phyloP scores from a whole-genome alignment of 2,113 vertebrate species.

The Gallinago undulata region DNA sequence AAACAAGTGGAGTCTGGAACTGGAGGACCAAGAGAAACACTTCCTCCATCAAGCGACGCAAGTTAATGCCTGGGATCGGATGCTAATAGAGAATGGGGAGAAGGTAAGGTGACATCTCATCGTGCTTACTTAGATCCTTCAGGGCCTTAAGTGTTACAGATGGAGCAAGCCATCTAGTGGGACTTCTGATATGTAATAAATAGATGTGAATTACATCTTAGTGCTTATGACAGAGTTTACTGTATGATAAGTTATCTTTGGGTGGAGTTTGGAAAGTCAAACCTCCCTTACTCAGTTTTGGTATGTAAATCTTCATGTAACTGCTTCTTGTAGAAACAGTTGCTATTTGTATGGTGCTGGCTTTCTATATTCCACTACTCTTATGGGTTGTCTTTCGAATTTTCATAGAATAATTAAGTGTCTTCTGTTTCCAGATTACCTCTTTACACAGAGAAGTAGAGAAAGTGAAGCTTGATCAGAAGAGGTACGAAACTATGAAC shows the following conservation, averaged over 20 bases:
- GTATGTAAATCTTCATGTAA: too few relatives aligned
- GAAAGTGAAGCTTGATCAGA: constrained; percentile 97
- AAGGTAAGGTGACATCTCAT: constrained; percentile 64
- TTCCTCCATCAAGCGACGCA: constrained; percentile 96
- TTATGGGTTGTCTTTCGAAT: neutral
- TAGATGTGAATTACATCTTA: fast-evolving
- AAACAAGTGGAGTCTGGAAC: constrained; percentile 97
- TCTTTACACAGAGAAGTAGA: constrained; percentile 94
- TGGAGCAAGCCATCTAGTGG: neutral
- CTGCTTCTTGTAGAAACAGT: neutral
- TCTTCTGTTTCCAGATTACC: constrained; percentile 79
- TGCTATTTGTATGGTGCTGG: neutral
- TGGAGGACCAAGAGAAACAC: constrained; percentile 96
- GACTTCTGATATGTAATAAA: neutral
- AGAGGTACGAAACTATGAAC: constrained; percentile 64
- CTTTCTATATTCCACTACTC: neutral
- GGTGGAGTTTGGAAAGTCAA: neutral
- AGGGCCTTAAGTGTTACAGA: neutral
- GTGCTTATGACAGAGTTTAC: neutral
- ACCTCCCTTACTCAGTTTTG: neutral
- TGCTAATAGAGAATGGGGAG: constrained; percentile 91
- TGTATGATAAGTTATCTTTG: fast-evolving
- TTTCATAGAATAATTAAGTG: fast-evolving
- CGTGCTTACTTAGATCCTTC: neutral
- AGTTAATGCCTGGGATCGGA: constrained; percentile 95